Evolutionary conservation across 2,888 invertebrate species (phyloP).

Genomic region (Tanytarsus gracilentus): DNA sequence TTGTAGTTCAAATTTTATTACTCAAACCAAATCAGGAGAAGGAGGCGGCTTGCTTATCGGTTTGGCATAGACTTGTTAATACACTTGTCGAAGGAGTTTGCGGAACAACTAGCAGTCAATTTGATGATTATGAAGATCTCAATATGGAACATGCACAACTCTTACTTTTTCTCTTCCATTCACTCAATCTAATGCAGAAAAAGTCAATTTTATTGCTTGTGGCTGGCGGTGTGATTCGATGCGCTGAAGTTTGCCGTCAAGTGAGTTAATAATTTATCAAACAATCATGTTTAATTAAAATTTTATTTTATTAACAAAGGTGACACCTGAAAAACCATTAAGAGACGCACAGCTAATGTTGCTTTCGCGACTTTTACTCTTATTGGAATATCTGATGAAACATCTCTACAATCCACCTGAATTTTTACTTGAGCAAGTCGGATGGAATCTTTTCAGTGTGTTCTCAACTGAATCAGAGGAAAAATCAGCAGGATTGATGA

Average conservation of each 20-base stretch:
- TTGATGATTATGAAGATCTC: conserved; percentile 54
- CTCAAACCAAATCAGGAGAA: conserved; percentile 74
- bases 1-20: conserved; percentile 76
- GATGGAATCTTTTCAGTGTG: conserved; percentile 67
- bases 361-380: conserved; percentile 70
- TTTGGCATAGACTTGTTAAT: conserved; percentile 85
- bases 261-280: too few species aligned
- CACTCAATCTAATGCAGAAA: conserved; percentile 91
- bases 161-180: conserved; percentile 87
- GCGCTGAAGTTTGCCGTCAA: conserved; percentile 53
- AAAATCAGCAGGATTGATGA: conserved; percentile 43
- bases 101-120: conserved; percentile 2
- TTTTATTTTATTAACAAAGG: too few species aligned
- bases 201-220: conserved; percentile 82
- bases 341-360: conserved; percentile 64
- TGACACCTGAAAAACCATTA: conserved; percentile 39
- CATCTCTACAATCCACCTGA: conserved; percentile 91
- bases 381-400: conserved; percentile 90
- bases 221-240: conserved; percentile 63
- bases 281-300: too few species aligned
- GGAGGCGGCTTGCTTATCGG: conserved; percentile 80
- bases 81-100: conserved; percentile 78
- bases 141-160: conserved; percentile 95
- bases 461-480: conserved; percentile 52
- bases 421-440: conserved; percentile 75